Evolutionary conservation across 2,797 vertebrate genomes (phyloP).

Genomic region (Amblyopsis hoosieri): DNA sequence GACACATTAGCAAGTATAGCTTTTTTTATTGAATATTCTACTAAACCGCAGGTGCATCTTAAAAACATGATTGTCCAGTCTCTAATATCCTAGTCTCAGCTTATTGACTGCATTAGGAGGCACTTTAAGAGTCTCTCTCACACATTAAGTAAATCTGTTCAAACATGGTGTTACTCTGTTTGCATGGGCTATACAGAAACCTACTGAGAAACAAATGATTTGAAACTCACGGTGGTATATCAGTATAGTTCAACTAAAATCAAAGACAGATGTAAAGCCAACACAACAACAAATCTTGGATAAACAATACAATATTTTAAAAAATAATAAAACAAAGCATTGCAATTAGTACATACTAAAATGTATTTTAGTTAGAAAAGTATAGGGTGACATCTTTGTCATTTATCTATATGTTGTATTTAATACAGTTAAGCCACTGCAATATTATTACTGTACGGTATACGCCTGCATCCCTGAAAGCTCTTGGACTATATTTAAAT

Average conservation of each 20-base stretch:
- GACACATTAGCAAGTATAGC: conserved; percentile 17
- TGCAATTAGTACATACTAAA: conserved; percentile 47
- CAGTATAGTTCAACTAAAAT: conserved; percentile 22
- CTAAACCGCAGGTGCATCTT: conserved; percentile 30
- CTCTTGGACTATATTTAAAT: conserved; percentile 60
- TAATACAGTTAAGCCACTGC: conserved; percentile 45
- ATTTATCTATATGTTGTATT: conserved; percentile 47
- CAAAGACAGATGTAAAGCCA: conserved; percentile 42
- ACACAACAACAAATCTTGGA: conserved; percentile 52
- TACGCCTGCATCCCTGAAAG: conserved; percentile 68
- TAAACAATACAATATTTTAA: conserved; percentile 63
- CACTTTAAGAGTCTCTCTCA: conserved; percentile 56
- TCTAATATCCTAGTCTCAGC: conserved; percentile 23
- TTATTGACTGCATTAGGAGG: conserved; percentile 54
- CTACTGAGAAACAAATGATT: conserved; percentile 12
- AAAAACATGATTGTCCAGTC: conserved; percentile 35
- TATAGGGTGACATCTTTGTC: conserved; percentile 38
- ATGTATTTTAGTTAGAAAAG: conserved; percentile 60
- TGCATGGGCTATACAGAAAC: conserved; percentile 20
- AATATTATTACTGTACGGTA: conserved; percentile 33
- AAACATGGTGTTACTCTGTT: conserved; percentile 22
- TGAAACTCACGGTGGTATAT: conserved; percentile 17
- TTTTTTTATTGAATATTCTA: conserved; percentile 29
- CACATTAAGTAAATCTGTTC: conserved; percentile 21
- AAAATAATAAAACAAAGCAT: conserved; percentile 62